Conservation (phyloP, 2,888 invertebrate genomes). For the Polydrusus cervinus region DNA sequence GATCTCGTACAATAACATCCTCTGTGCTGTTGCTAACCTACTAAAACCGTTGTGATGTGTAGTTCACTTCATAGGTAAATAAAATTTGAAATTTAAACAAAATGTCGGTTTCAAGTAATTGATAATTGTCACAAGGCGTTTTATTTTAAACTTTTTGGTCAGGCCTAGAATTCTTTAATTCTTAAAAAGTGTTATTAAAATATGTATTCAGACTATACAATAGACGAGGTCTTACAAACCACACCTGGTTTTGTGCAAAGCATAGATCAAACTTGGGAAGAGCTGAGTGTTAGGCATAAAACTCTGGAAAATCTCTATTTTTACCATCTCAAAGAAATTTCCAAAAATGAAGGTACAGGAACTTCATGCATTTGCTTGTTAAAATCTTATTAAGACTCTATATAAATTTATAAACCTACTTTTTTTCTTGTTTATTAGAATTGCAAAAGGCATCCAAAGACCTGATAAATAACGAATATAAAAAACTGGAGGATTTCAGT, state of each 20-base stretch:
- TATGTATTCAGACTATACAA: constrained; percentile 12
- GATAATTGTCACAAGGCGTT: neutral
- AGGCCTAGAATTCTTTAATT: neutral
- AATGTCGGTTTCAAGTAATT: too few species aligned
- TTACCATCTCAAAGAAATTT: neutral
- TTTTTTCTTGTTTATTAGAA: neutral
- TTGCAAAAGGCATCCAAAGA: neutral
- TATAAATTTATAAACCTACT: neutral
- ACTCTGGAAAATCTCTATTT: constrained; percentile 5
- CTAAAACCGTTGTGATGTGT: neutral
- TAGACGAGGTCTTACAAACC: constrained; percentile 1
- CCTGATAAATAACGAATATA: constrained; percentile 3
- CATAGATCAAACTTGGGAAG: neutral
- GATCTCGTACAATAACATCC: neutral
- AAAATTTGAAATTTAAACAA: constrained; percentile 6
- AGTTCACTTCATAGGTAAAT: neutral
- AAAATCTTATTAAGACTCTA: neutral
- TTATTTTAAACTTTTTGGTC: neutral
- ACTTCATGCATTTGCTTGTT: neutral
- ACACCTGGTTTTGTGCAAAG: neutral
- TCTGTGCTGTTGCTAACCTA: neutral
- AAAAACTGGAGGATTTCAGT: constrained; percentile 5
- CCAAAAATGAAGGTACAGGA: constrained; percentile 7
- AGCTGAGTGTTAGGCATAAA: neutral
- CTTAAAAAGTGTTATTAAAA: neutral